Evolutionary conservation across 2,797 vertebrate genomes (phyloP).

Genomic region (Emys orbicularis): DNA sequence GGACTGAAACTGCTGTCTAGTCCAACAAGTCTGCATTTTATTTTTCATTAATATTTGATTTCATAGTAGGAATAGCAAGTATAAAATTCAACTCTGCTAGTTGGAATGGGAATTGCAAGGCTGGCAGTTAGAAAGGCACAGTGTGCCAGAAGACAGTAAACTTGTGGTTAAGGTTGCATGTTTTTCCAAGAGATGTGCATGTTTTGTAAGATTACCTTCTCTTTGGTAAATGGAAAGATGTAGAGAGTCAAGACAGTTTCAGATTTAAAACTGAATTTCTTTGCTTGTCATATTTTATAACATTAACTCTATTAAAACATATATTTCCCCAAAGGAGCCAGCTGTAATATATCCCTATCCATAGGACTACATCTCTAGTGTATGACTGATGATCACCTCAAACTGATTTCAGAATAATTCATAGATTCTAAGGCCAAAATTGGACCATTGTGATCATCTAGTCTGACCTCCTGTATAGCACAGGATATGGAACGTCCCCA

Average conservation of each 20-base stretch:
- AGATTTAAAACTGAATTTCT: neutral
- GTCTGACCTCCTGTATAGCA: neutral
- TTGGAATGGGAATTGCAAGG: neutral
- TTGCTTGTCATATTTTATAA: neutral
- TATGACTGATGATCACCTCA: neutral
- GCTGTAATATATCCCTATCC: neutral
- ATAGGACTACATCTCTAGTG: neutral
- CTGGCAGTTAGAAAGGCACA: neutral
- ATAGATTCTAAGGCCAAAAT: neutral
- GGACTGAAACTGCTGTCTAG: neutral
- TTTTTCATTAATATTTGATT: conserved; percentile 15
- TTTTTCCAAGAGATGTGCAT: neutral
- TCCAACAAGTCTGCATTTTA: conserved; percentile 35
- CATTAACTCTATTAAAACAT: neutral
- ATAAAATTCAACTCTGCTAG: conserved; percentile 1
- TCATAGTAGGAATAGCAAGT: conserved; percentile 22
- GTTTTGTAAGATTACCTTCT: neutral
- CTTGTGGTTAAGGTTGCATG: neutral
- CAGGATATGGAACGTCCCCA: neutral
- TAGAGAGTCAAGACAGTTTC: neutral
- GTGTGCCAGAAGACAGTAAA: neutral
- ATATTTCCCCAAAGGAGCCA: neutral
- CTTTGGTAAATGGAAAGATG: neutral
- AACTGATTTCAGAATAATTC: neutral
- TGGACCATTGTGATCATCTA: neutral